These are phyloP conservation scores for Adelognathus sp. DNA, from an alignment of 2,888 invertebrate genomes.

Conservation along the genomic window DNA sequence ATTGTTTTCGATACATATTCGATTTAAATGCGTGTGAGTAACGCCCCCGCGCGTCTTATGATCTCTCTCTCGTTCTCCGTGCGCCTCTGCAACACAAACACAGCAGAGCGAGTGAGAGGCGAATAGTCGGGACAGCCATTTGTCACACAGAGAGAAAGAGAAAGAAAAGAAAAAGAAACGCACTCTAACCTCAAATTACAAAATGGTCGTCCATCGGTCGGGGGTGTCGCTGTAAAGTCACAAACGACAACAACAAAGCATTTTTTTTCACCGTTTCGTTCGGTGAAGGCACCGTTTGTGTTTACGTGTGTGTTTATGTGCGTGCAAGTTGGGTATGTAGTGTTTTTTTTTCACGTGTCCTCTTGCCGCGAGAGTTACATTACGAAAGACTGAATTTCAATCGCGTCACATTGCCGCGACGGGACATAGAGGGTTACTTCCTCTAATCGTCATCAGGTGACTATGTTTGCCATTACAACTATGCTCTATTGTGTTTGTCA, in stretches of 20 bases:
- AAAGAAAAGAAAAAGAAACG: no score
- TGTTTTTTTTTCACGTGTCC: constrained; percentile 49
- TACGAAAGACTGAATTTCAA: constrained; percentile 35
- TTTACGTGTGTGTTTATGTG: constrained; percentile 47
- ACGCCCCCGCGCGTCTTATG: no score
- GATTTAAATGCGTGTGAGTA: constrained; percentile 39
- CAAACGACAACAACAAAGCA: constrained; percentile 64
- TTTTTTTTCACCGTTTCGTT: constrained; percentile 54
- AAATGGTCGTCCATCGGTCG: constrained; percentile 72
- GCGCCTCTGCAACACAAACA: not conserved
- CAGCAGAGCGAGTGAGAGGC: constrained; percentile 3
- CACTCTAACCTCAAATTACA: constrained; percentile 67
- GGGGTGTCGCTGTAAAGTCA: constrained; percentile 69
- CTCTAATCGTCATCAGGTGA: constrained; percentile 58
- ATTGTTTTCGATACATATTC: constrained; percentile 15
- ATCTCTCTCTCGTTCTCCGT: not conserved
- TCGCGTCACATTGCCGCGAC: constrained; percentile 30
- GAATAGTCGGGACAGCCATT: constrained; percentile 58
- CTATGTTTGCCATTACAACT: constrained; percentile 54
- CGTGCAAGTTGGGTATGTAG: constrained; percentile 56
- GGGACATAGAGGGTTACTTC: constrained; percentile 29
- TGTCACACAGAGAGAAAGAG: constrained; percentile 61
- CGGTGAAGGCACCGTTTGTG: no score
- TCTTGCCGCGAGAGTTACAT: constrained; percentile 23
- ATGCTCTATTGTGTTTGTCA: no score